Percentiles rank a stretch among this genome's conserved stretches.
phyloP scores from a whole-genome alignment of 2,888 invertebrate species.

The Hemicrepidius hirtus region DNA sequence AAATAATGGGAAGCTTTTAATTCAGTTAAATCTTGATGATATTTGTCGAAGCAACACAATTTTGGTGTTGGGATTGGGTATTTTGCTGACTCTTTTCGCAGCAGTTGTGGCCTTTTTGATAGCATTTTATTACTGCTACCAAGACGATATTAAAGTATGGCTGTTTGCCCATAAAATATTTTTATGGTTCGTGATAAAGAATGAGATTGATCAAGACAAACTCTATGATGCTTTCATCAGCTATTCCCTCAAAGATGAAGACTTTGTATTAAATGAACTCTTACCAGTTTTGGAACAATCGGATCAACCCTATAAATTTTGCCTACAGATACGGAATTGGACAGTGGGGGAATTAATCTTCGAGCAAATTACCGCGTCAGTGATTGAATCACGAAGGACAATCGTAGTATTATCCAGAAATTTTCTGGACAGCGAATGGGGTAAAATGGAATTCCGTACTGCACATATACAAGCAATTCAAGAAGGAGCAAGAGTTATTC shows the following conservation, averaged over 20 bases:
- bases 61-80: slow-evolving; percentile 49
- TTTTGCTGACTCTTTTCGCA: slow-evolving; percentile 71
- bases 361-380: slow-evolving; percentile 81
- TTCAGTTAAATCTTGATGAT: slow-evolving; percentile 61
- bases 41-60: slow-evolving; percentile 70
- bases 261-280: slow-evolving; percentile 79
- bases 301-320: slow-evolving; percentile 79
- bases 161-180: slow-evolving; percentile 76
- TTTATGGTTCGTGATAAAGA: slow-evolving; percentile 79
- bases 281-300: slow-evolving; percentile 80
- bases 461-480: slow-evolving; percentile 82
- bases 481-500: slow-evolving; percentile 82
- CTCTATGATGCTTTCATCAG: slow-evolving; percentile 87
- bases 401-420: slow-evolving; percentile 82
- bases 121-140: slow-evolving; percentile 74
- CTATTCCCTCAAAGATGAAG: slow-evolving; percentile 85
- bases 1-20: slow-evolving; percentile 13
- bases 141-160: slow-evolving; percentile 81
- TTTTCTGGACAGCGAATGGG: slow-evolving; percentile 86
- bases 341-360: slow-evolving; percentile 84
- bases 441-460: slow-evolving; percentile 83
- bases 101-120: slow-evolving; percentile 66
- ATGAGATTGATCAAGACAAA: slow-evolving; percentile 81
- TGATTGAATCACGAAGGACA: slow-evolving; percentile 81
- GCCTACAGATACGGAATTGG: slow-evolving; percentile 85